Percentiles rank a stretch among this genome's conserved stretches.
Evolutionary conservation across 2,797 vertebrate species (phyloP).

Genomic region (Phrynocephalus forsythii): DNA sequence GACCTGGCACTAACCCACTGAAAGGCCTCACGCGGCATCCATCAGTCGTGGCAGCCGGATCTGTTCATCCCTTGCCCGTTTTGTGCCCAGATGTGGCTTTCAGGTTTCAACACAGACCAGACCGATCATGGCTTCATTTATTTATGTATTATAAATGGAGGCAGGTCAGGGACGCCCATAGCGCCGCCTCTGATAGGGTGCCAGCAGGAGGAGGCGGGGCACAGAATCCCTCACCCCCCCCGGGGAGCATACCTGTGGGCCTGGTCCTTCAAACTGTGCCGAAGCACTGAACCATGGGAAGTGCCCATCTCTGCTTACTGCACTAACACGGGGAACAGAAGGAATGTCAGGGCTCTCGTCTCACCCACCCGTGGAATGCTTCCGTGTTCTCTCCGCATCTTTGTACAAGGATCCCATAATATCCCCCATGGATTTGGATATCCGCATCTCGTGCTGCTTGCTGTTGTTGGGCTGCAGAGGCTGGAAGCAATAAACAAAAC

Average conservation of each 20-base stretch:
- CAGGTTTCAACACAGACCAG: too few species aligned
- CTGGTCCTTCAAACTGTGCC: too few species aligned
- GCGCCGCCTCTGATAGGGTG: too few species aligned
- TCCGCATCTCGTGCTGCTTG: conserved; percentile 91
- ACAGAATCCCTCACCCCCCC: too few species aligned
- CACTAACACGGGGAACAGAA: neutral
- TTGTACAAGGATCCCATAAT: conserved; percentile 91
- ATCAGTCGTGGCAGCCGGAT: neutral
- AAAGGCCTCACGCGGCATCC: neutral
- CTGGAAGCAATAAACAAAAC: conserved; percentile 70
- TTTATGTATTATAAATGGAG: too few species aligned
- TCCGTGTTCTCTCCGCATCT: conserved; percentile 87
- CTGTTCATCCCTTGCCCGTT: too few species aligned
- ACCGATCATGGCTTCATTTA: too few species aligned
- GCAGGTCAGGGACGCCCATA: too few species aligned
- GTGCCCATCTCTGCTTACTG: neutral
- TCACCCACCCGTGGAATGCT: conserved; percentile 89
- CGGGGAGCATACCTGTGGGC: too few species aligned
- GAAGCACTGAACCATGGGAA: too few species aligned
- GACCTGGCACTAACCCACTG: neutral
- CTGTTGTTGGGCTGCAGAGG: conserved; percentile 89
- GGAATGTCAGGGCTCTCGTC: accelerated
- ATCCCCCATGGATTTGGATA: conserved; percentile 92
- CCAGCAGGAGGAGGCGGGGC: too few species aligned
- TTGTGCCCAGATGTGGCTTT: too few species aligned